These are phyloP conservation scores for Coremacera marginata DNA, from an alignment of 2,888 invertebrate species.

Conservation along the genomic window DNA sequence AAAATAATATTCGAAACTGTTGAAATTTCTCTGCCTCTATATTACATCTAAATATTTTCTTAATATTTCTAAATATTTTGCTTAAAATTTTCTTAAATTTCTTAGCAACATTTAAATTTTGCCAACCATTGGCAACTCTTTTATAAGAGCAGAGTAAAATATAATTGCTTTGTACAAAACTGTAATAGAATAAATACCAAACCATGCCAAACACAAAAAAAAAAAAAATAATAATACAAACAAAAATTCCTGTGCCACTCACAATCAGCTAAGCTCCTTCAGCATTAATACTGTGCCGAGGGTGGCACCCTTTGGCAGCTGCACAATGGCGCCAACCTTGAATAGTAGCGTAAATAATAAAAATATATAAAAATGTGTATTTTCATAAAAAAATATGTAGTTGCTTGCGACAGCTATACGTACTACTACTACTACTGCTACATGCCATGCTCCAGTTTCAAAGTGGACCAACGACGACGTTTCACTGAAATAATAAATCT, in stretches of 20 bases:
- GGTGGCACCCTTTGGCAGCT: not conserved
- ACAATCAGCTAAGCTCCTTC: too few relatives aligned
- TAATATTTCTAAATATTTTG: too few relatives aligned
- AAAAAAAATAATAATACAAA: too few relatives aligned
- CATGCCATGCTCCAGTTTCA: not conserved
- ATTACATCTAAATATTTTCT: too few relatives aligned
- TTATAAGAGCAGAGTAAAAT: not conserved
- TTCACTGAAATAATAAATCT: constrained; percentile 19
- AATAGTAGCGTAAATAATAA: not conserved
- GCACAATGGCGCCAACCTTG: not conserved
- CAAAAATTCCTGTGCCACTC: too few relatives aligned
- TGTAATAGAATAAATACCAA: not conserved
- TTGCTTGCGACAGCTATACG: not conserved
- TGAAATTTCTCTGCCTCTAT: too few relatives aligned
- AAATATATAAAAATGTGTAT: not conserved
- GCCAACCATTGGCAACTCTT: not conserved
- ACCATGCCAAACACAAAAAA: not conserved
- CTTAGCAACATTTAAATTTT: not conserved
- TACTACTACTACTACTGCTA: not conserved
- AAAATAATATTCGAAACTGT: too few relatives aligned
- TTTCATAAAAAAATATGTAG: not conserved
- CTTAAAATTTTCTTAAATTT: not conserved
- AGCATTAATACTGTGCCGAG: not conserved
- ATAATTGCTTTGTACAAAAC: constrained; percentile 15
- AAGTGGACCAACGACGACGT: not conserved